Conservation (phyloP, 2,797 vertebrate species). For the Xiphophorus birchmanni region DNA sequence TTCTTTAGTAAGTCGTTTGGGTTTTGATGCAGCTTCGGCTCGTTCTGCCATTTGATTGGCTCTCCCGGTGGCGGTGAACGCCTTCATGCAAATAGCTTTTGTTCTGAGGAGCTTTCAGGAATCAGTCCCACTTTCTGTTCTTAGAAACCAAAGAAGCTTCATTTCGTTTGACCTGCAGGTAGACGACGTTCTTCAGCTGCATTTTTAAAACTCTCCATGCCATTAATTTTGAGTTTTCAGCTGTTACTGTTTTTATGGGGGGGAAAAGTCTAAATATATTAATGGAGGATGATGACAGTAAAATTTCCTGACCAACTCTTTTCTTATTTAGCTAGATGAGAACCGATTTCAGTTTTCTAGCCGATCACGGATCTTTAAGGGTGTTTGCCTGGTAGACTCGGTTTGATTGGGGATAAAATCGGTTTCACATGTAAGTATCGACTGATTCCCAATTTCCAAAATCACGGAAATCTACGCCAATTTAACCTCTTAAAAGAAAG, state of each 20-base stretch:
- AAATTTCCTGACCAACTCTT: background rate
- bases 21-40: background rate
- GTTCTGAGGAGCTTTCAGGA: background rate
- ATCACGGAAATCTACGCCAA: background rate
- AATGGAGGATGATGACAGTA: background rate
- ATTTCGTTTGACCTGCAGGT: background rate
- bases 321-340: background rate
- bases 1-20: background rate
- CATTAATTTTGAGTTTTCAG: background rate
- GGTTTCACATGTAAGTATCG: background rate
- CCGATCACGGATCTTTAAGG: background rate
- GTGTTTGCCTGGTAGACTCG: too few species aligned
- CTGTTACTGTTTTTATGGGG: background rate
- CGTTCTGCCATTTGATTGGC: background rate
- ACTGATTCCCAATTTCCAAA: background rate
- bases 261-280: background rate
- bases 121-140: background rate
- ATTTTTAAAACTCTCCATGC: background rate
- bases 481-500: background rate
- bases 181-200: background rate
- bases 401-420: background rate
- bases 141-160: constrained; percentile 4
- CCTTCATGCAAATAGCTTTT: background rate
- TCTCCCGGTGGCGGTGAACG: background rate
- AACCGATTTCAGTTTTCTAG: background rate